These are phyloP conservation scores for Orestias chungarensis DNA, from an alignment of 2,797 vertebrate species.

Conservation along the genomic window DNA sequence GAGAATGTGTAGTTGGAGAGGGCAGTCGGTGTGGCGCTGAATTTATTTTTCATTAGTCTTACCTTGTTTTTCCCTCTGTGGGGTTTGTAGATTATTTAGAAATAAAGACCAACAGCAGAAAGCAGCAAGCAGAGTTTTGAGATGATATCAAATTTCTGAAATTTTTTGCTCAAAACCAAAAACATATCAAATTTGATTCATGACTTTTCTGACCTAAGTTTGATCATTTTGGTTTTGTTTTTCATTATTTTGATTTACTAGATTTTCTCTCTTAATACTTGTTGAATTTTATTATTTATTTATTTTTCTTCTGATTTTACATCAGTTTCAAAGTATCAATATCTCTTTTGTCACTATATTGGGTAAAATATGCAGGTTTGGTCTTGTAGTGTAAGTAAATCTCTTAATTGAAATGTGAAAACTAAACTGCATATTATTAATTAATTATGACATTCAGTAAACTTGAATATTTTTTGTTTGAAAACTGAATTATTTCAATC, in stretches of 20 bases:
- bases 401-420: conserved; percentile 15
- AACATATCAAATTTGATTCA: conserved; percentile 26
- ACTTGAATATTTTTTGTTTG: conserved; percentile 6
- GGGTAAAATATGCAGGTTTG: not conserved
- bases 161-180: conserved; percentile 12
- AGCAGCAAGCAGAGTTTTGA: conserved; percentile 16
- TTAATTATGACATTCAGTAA: conserved; percentile 10
- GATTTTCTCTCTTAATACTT: not conserved
- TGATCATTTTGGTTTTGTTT: conserved; percentile 29
- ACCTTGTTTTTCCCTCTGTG: conserved; percentile 28
- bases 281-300: not conserved
- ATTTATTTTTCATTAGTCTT: conserved; percentile 49
- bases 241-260: conserved; percentile 11
- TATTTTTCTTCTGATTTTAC: not conserved
- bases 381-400: not conserved
- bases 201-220: conserved; percentile 14
- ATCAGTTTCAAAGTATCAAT: too few relatives aligned
- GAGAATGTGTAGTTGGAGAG: too few relatives aligned
- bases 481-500: not conserved
- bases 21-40: too few relatives aligned
- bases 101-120: conserved; percentile 30
- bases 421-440: not conserved
- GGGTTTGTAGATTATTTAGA: conserved; percentile 46
- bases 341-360: not conserved
- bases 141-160: conserved; percentile 2